These are phyloP conservation scores for Heliangelus exortis DNA, from an alignment of 2,797 vertebrate species.

Conservation along the genomic window DNA sequence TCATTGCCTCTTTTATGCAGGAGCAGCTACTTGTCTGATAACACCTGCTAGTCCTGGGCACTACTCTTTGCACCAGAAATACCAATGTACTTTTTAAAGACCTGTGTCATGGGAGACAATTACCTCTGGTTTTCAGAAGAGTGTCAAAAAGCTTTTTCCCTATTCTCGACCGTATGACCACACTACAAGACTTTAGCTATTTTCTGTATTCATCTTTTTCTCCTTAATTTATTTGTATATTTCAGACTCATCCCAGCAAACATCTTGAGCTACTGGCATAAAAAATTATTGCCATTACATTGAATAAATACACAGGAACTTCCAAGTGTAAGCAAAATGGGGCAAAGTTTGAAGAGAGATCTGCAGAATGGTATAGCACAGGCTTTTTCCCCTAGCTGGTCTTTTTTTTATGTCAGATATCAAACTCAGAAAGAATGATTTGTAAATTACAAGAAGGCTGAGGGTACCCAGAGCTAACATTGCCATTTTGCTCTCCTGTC, in stretches of 20 bases:
- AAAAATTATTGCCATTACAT: constrained; percentile 29
- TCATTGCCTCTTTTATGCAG: not conserved
- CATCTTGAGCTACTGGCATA: constrained; percentile 15
- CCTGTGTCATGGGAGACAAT: constrained; percentile 17
- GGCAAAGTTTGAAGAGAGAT: not conserved
- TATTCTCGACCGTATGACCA: constrained; percentile 38
- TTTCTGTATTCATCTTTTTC: constrained; percentile 25
- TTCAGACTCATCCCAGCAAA: constrained; percentile 30
- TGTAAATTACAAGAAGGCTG: not conserved
- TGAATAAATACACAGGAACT: constrained; percentile 17
- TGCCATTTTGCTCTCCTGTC: not conserved
- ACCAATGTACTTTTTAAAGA: not conserved
- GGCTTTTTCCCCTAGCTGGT: constrained; percentile 6
- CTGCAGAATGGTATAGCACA: not conserved
- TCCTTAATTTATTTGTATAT: constrained; percentile 39
- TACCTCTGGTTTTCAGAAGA: constrained; percentile 23
- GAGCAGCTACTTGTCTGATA: not conserved
- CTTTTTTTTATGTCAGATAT: not conserved
- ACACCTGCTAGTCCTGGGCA: not conserved
- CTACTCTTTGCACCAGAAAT: constrained; percentile 1
- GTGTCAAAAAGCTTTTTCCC: constrained; percentile 35
- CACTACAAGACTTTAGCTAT: constrained; percentile 12
- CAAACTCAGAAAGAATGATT: constrained; percentile 13
- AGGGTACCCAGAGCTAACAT: not conserved
- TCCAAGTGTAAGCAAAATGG: not conserved